phyloP scores from a whole-genome alignment of 2,888 invertebrate species.

The Leptopilina drosophilae region DNA sequence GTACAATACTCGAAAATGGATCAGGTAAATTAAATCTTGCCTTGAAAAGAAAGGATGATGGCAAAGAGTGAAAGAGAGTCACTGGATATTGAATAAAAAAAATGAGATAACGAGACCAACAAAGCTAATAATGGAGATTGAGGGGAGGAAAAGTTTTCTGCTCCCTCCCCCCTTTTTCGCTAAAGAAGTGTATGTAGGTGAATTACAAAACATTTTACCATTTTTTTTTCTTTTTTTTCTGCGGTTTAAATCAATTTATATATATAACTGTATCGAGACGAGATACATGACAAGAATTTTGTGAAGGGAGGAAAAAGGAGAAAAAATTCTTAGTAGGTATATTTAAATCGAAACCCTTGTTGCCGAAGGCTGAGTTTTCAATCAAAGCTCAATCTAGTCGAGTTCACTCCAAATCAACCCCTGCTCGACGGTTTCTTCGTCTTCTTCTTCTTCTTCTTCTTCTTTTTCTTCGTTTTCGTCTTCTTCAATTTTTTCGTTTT shows the following conservation, averaged over 20 bases:
- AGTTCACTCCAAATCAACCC: slow-evolving; percentile 59
- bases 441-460: too few relatives aligned
- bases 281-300: neutral
- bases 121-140: too few relatives aligned
- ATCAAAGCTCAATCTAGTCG: slow-evolving; percentile 74
- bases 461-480: too few relatives aligned
- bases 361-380: slow-evolving; percentile 73
- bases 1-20: slow-evolving; percentile 4
- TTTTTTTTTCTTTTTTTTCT: neutral
- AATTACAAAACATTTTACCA: slow-evolving; percentile 13
- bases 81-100: neutral
- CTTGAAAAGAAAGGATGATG: too few relatives aligned
- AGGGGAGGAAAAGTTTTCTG: too few relatives aligned
- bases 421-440: slow-evolving; percentile 11
- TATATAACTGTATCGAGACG: neutral
- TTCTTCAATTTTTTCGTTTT: too few relatives aligned
- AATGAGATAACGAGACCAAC: slow-evolving; percentile 10
- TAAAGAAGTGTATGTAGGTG: neutral
- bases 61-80: neutral
- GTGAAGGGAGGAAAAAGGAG: neutral
- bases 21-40: slow-evolving; percentile 7
- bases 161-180: neutral
- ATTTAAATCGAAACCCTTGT: slow-evolving; percentile 40
- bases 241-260: slow-evolving; percentile 18
- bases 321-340: slow-evolving; percentile 23